Evolutionary conservation across 2,888 invertebrate genomes (phyloP).

Genomic region (Diaprepes abbreviatus): DNA sequence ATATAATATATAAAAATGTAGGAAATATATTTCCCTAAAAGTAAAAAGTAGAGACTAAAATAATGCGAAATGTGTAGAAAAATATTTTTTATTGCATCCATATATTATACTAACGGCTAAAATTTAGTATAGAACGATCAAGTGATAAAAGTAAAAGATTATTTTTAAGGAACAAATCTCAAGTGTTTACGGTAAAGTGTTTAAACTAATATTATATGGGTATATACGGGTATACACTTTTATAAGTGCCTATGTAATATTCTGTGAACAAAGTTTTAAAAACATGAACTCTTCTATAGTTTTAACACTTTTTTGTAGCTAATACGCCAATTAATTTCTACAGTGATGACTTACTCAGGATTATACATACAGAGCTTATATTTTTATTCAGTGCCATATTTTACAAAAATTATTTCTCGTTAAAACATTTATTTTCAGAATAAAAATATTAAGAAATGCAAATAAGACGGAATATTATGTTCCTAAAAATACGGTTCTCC

Average conservation of each 20-base stretch:
- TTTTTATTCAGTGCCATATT: constrained; percentile 23
- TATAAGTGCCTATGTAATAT: constrained; percentile 9
- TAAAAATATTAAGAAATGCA: constrained; percentile 64
- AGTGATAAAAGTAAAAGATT: background rate
- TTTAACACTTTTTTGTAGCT: background rate
- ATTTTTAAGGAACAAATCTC: background rate
- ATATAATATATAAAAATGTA: too few species aligned
- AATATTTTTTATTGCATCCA: too few species aligned
- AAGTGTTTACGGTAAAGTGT: background rate
- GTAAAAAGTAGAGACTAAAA: too few species aligned
- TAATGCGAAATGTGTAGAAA: too few species aligned
- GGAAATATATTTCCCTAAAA: too few species aligned
- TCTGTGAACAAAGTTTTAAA: background rate
- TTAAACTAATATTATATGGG: constrained; percentile 11
- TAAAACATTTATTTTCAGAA: constrained; percentile 6
- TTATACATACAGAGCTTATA: background rate
- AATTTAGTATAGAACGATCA: background rate
- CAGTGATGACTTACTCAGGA: constrained; percentile 42
- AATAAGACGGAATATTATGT: constrained; percentile 66
- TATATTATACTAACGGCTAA: background rate
- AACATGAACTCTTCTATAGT: background rate
- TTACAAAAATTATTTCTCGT: background rate
- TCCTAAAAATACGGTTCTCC: constrained; percentile 68
- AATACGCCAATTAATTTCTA: background rate
- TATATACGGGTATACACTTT: constrained; percentile 4